Percentiles rank a stretch among this genome's conserved stretches.
phyloP scores from a whole-genome alignment of 2,113 vertebrate species.

The Aleadryas rufinucha region DNA sequence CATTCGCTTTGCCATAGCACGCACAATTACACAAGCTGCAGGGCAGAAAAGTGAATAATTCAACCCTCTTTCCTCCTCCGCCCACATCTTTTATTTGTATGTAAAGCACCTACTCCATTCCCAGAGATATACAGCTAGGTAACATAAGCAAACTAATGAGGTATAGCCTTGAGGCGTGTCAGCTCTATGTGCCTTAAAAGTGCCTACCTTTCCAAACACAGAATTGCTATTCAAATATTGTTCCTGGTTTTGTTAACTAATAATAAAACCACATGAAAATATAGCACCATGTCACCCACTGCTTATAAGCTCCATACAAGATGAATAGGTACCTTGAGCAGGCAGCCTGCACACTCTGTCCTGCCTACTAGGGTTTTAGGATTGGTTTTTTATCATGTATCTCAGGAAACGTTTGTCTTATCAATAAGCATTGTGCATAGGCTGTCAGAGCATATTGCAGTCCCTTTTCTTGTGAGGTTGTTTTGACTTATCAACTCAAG shows the following conservation, averaged over 20 bases:
- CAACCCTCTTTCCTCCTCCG: not conserved
- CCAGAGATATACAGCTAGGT: not conserved
- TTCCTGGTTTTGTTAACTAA: not conserved
- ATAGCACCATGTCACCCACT: not conserved
- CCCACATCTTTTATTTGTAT: not conserved
- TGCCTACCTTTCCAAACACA: not conserved
- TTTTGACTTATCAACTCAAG: slow-evolving; percentile 21
- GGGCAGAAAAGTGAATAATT: slow-evolving; percentile 19
- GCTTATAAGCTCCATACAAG: not conserved
- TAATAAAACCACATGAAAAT: not conserved
- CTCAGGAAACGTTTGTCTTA: not conserved
- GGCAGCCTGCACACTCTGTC: not conserved
- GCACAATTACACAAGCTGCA: slow-evolving; percentile 10
- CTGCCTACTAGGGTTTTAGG: not conserved
- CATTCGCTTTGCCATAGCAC: not conserved
- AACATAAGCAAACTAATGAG: not conserved
- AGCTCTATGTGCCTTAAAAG: not conserved
- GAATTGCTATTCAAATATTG: not conserved
- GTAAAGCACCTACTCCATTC: not conserved
- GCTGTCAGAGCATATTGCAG: not conserved
- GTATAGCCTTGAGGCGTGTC: not conserved
- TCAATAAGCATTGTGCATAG: not conserved
- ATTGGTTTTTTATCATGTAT: not conserved
- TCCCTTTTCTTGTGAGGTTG: not conserved
- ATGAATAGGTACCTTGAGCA: not conserved